phyloP scores from a whole-genome alignment of 2,797 vertebrate species.

The Phrynocephalus guinanensis region DNA sequence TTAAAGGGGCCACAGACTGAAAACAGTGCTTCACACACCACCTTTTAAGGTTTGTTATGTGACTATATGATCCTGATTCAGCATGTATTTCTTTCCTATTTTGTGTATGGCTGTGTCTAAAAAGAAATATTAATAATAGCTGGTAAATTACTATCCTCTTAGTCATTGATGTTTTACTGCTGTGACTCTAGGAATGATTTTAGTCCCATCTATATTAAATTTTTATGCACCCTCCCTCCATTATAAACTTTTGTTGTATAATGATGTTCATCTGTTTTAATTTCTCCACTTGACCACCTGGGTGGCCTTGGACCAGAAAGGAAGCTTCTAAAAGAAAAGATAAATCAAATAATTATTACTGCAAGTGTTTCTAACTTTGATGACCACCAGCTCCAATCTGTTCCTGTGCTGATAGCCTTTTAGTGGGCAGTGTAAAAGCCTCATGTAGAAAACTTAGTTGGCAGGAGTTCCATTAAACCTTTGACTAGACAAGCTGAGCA shows the following conservation, averaged over 20 bases:
- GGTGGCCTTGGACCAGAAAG: background rate
- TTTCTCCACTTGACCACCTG: background rate
- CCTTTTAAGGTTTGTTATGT: too few species aligned
- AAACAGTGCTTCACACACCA: too few species aligned
- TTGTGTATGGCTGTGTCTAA: too few species aligned
- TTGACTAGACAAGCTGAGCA: background rate
- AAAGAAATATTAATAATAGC: too few species aligned
- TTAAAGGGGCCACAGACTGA: too few species aligned
- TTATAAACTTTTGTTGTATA: background rate
- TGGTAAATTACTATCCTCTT: too few species aligned
- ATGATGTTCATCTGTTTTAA: background rate
- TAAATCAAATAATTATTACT: background rate
- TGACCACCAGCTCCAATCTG: too few species aligned
- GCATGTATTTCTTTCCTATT: too few species aligned
- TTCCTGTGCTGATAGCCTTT: background rate
- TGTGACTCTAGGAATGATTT: background rate
- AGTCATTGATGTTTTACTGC: background rate
- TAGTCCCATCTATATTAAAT: background rate
- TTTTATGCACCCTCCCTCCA: background rate
- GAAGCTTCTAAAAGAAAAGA: background rate
- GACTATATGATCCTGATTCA: too few species aligned
- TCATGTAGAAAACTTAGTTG: background rate
- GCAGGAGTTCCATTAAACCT: background rate
- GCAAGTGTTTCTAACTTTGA: background rate
- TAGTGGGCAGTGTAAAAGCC: background rate